Evolutionary conservation across 2,888 invertebrate species (phyloP).

Genomic region (Ligdia adustata): DNA sequence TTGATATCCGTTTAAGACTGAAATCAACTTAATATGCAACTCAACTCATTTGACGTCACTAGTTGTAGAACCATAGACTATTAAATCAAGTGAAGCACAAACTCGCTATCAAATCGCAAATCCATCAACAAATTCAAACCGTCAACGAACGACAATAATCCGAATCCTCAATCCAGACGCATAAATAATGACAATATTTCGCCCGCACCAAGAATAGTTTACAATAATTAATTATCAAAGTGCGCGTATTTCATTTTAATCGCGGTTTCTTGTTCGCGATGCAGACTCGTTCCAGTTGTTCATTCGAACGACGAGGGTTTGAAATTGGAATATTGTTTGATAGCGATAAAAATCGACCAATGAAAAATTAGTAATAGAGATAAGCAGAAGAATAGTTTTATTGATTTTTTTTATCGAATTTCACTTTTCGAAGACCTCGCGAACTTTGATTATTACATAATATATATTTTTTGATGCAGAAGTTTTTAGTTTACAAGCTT

Average conservation of each 20-base stretch:
- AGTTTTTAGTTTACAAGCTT: too few relatives aligned
- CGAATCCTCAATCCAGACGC: conserved; percentile 54
- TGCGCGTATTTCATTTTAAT: conserved; percentile 72
- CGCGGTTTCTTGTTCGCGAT: conserved; percentile 60
- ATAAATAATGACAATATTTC: conserved; percentile 78
- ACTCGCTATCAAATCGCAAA: conserved; percentile 7
- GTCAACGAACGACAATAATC: conserved; percentile 31
- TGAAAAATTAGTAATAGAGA: too few relatives aligned
- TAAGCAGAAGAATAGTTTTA: background rate
- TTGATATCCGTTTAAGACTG: too few relatives aligned
- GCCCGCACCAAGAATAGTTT: conserved; percentile 56
- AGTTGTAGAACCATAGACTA: too few relatives aligned
- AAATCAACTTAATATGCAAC: too few relatives aligned
- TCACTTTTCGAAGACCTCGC: too few relatives aligned
- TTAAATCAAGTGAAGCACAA: too few relatives aligned
- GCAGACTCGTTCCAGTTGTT: background rate
- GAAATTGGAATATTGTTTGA: background rate
- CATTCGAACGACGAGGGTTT: background rate
- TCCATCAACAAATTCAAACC: conserved; percentile 13
- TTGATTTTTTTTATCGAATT: background rate
- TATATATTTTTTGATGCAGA: too few relatives aligned
- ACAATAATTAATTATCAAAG: conserved; percentile 69
- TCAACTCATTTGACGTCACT: background rate
- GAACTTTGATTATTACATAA: too few relatives aligned
- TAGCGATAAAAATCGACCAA: too few relatives aligned